phyloP scores from a whole-genome alignment of 1,140 invertebrate genomes.

The Platorchestia sp. region DNA sequence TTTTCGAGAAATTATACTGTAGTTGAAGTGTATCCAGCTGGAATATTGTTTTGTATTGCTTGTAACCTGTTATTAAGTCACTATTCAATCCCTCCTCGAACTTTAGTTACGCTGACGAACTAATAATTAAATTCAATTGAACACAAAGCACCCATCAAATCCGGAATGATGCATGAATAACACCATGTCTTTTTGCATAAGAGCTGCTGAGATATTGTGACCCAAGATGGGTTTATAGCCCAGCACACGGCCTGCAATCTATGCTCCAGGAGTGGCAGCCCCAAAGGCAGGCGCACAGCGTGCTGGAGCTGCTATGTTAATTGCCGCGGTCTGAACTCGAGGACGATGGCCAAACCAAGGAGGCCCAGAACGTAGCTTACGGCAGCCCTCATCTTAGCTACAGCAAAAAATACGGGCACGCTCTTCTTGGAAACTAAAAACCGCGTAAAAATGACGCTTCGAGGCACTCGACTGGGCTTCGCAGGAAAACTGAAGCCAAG shows the following conservation, averaged over 20 bases:
- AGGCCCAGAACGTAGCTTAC: slow-evolving; percentile 42
- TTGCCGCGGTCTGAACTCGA: neutral
- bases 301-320: slow-evolving; percentile 45
- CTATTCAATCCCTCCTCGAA: too few species aligned
- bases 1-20: too few species aligned
- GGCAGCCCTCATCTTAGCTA: neutral
- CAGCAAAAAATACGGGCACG: slow-evolving; percentile 33
- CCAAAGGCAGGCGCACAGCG: neutral
- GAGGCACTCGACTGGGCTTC: neutral
- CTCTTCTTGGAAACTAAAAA: slow-evolving; percentile 17
- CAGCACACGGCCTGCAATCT: neutral
- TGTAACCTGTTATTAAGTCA: too few species aligned
- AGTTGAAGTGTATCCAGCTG: too few species aligned
- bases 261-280: neutral
- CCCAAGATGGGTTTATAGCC: neutral
- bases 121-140: neutral
- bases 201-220: neutral
- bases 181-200: neutral
- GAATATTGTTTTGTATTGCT: too few species aligned
- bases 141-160: neutral
- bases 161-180: neutral
- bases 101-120: neutral
- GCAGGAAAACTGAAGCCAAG: neutral
- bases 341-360: slow-evolving; percentile 1
- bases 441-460: slow-evolving; percentile 25